A percentile compares a stretch with the other conserved stretches of the same genome.
These are phyloP conservation scores for Helarctos malayanus DNA, from an alignment of 2,797 vertebrate genomes.

Conservation along the genomic window DNA sequence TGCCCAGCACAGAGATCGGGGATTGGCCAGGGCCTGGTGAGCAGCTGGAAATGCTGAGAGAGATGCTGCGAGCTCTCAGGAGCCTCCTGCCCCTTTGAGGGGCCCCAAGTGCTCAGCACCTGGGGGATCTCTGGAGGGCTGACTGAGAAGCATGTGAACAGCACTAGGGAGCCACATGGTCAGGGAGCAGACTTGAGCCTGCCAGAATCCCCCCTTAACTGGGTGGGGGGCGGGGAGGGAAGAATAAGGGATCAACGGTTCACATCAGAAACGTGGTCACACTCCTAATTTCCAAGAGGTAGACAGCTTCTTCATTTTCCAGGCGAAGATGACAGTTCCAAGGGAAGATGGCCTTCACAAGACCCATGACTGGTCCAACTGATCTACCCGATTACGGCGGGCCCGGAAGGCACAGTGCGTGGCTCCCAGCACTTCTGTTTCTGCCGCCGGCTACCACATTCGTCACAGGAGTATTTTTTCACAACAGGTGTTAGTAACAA, in stretches of 20 bases:
- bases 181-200: not conserved
- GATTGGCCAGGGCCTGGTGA: not conserved
- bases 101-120: accelerated
- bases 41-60: not conserved
- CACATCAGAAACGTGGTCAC: not conserved
- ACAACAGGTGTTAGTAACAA: not conserved
- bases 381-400: not conserved
- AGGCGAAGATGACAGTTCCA: not conserved
- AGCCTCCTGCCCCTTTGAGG: accelerated
- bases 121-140: not conserved
- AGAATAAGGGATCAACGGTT: not conserved
- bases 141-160: not conserved
- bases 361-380: not conserved
- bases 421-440: not conserved
- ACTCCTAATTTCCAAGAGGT: not conserved
- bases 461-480: not conserved
- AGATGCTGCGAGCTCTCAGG: not conserved
- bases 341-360: not conserved
- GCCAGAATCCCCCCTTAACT: not conserved
- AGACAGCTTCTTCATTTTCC: not conserved
- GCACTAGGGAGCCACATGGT: not conserved
- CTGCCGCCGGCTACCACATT: not conserved
- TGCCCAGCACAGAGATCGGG: not conserved
- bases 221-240: not conserved
- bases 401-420: too few species aligned